phyloP scores from a whole-genome alignment of 2,113 vertebrate species.

The Synchiropus splendidus region DNA sequence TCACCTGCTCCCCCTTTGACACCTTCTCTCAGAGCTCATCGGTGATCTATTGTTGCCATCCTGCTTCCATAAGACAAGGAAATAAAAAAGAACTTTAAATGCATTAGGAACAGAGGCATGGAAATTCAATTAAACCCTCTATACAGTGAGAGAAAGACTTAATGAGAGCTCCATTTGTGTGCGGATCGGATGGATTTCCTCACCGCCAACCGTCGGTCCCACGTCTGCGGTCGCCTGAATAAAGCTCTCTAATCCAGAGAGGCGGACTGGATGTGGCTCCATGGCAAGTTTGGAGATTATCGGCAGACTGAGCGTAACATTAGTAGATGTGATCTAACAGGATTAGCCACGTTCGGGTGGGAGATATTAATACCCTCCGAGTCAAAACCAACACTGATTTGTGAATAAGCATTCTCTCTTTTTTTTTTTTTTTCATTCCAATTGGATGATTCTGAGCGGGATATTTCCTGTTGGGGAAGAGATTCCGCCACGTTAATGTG shows the following conservation, averaged over 20 bases:
- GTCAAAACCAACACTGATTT: slow-evolving; percentile 39
- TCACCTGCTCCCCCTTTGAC: too few species aligned
- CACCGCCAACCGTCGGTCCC: slow-evolving; percentile 37
- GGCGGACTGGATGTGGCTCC: slow-evolving; percentile 51
- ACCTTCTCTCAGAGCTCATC: too few species aligned
- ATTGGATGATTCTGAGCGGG: slow-evolving; percentile 6
- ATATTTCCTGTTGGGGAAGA: slow-evolving; percentile 7
- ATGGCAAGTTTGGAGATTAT: slow-evolving; percentile 61
- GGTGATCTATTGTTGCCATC: too few species aligned
- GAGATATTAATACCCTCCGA: slow-evolving; percentile 34
- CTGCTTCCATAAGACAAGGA: too few species aligned
- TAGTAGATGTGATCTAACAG: slow-evolving; percentile 59
- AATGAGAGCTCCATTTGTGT: slow-evolving; percentile 26
- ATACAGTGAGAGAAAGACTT: slow-evolving; percentile 1
- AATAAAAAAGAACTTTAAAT: too few species aligned
- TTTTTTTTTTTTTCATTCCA: slow-evolving; percentile 1
- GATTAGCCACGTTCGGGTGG: slow-evolving; percentile 56
- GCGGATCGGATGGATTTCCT: slow-evolving; percentile 21
- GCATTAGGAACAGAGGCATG: too few species aligned
- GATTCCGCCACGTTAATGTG: slow-evolving; percentile 10
- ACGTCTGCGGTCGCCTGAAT: slow-evolving; percentile 33
- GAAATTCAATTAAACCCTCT: too few species aligned
- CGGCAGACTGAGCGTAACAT: slow-evolving; percentile 47
- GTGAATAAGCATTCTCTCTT: slow-evolving; percentile 32
- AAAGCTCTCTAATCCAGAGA: slow-evolving; percentile 62